A percentile compares a stretch with the other conserved stretches of the same genome.
Conservation (phyloP, 2,888 invertebrate genomes). For the Trimorus sp. region DNA sequence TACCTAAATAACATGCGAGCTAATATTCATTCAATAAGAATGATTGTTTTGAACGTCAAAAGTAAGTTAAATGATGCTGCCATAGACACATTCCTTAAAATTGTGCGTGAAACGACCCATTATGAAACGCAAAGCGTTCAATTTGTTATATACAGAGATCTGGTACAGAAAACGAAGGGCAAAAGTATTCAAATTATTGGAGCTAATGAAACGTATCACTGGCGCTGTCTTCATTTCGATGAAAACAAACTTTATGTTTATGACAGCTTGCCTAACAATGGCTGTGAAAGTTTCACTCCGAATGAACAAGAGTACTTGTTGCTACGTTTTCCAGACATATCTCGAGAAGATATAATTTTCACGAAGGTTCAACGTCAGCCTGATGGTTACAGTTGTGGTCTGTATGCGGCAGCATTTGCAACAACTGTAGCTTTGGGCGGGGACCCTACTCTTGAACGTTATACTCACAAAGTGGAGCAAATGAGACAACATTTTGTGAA, state of each 20-base stretch:
- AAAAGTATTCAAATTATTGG: slow-evolving; percentile 23
- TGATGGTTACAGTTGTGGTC: slow-evolving; percentile 1
- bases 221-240: slow-evolving; percentile 12
- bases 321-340: background rate
- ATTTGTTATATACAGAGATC: slow-evolving; percentile 1
- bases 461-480: background rate
- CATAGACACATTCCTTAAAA: slow-evolving; percentile 21
- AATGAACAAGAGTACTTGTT: slow-evolving; percentile 1
- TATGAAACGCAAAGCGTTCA: slow-evolving; percentile 5
- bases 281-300: background rate
- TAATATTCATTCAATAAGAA: background rate
- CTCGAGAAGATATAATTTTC: too few relatives aligned
- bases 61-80: slow-evolving; percentile 8
- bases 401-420: slow-evolving; percentile 12
- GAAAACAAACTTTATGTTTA: background rate
- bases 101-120: slow-evolving; percentile 16
- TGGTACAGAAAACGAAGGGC: background rate
- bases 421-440: slow-evolving; percentile 3
- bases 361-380: background rate
- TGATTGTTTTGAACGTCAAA: background rate
- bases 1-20: slow-evolving; percentile 7
- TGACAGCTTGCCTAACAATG: slow-evolving; percentile 5
- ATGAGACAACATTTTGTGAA: slow-evolving; percentile 3
- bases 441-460: background rate
- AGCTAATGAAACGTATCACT: background rate